phyloP scores from a whole-genome alignment of 2,113 vertebrate genomes.

The Sinocyclocheilus maitianheensis region DNA sequence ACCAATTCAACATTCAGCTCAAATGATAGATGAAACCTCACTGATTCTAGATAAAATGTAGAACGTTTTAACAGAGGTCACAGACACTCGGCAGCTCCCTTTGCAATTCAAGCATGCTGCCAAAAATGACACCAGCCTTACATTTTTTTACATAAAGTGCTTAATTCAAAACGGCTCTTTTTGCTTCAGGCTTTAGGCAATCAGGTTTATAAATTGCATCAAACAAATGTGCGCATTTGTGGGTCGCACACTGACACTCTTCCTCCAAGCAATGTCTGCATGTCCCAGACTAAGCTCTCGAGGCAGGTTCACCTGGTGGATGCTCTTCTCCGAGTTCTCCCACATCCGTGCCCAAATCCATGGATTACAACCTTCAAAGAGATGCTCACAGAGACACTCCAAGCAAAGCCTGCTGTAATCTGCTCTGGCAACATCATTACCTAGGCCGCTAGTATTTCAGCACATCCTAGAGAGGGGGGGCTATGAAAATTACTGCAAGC shows the following conservation, averaged over 20 bases:
- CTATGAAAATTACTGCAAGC: slow-evolving; percentile 15
- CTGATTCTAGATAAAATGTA: neutral
- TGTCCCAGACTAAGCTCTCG: slow-evolving; percentile 42
- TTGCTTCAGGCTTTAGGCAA: neutral
- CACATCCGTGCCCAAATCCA: slow-evolving; percentile 49
- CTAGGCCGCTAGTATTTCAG: slow-evolving; percentile 12
- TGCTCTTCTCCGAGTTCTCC: slow-evolving; percentile 42
- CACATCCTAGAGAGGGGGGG: neutral
- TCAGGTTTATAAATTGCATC: slow-evolving; percentile 31
- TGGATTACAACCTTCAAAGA: slow-evolving; percentile 72
- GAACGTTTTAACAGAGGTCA: neutral
- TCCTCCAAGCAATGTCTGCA: neutral
- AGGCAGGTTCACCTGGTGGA: slow-evolving; percentile 44
- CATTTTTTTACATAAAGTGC: neutral
- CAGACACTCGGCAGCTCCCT: neutral
- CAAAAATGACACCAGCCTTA: neutral
- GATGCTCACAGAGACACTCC: slow-evolving; percentile 61
- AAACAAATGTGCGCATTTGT: neutral
- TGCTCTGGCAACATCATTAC: slow-evolving; percentile 62
- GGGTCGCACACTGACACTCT: neutral
- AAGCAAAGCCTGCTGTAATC: slow-evolving; percentile 71
- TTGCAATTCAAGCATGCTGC: neutral
- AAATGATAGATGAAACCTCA: neutral
- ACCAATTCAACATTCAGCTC: neutral
- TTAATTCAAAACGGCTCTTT: neutral